A percentile compares a stretch with the other conserved stretches of the same genome.
Evolutionary conservation across 2,888 invertebrate genomes (phyloP).

Genomic region (Caenorhabditis uteleia): DNA sequence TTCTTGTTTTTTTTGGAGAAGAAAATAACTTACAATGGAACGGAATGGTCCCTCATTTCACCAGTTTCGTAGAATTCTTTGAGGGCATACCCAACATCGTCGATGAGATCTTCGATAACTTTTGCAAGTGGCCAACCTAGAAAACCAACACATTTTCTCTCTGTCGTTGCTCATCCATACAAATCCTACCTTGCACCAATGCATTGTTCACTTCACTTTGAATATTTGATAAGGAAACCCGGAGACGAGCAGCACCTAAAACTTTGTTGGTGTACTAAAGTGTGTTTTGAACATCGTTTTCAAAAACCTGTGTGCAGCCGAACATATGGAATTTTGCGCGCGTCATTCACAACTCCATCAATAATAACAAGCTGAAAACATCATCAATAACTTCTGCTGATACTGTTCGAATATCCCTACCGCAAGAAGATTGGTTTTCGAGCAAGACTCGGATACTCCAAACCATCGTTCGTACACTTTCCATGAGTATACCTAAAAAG

Average conservation of each 20-base stretch:
- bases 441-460: slow-evolving; percentile 35
- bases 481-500: slow-evolving; percentile 58
- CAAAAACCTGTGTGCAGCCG: slow-evolving; percentile 53
- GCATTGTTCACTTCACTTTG: slow-evolving; percentile 62
- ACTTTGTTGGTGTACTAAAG: slow-evolving; percentile 1
- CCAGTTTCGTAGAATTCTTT: slow-evolving; percentile 55
- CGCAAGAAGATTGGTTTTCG: slow-evolving; percentile 43
- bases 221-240: slow-evolving; percentile 53
- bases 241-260: slow-evolving; percentile 49
- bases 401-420: slow-evolving; percentile 3
- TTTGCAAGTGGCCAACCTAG: slow-evolving; percentile 48
- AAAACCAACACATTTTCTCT: slow-evolving; percentile 5
- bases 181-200: slow-evolving; percentile 56
- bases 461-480: slow-evolving; percentile 66
- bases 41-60: slow-evolving; percentile 52
- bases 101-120: slow-evolving; percentile 51
- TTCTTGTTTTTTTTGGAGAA: background rate
- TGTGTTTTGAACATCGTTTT: background rate
- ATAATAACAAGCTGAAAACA: slow-evolving; percentile 45
- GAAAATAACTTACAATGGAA: slow-evolving; percentile 40
- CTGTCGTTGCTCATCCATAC: background rate
- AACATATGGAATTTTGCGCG: slow-evolving; percentile 62
- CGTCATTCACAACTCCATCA: slow-evolving; percentile 62
- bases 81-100: slow-evolving; percentile 56
- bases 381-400: too few relatives aligned